These are phyloP conservation scores for Myiotriccus ornatus DNA, from an alignment of 2,797 vertebrate genomes.

Conservation along the genomic window DNA sequence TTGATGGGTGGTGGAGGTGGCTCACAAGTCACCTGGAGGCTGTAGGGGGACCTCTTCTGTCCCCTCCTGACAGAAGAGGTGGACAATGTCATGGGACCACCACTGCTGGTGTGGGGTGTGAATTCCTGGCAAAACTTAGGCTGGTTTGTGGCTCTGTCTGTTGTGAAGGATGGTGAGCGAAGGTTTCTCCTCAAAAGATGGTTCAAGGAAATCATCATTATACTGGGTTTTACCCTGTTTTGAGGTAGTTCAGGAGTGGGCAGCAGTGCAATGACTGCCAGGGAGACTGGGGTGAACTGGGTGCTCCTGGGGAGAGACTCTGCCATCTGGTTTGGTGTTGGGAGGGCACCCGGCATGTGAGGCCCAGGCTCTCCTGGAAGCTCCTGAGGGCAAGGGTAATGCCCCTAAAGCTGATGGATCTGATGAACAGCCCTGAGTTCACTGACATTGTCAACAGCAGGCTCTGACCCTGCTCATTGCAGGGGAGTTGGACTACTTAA, in stretches of 20 bases:
- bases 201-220: not conserved
- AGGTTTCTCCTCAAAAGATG: not conserved
- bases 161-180: fast-evolving
- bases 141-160: not conserved
- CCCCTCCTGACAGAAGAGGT: not conserved
- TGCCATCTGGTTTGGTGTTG: not conserved
- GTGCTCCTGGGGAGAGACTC: not conserved
- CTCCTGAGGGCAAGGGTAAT: not conserved
- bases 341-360: not conserved
- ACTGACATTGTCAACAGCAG: not conserved
- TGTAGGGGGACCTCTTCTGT: not conserved
- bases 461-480: not conserved
- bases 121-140: not conserved
- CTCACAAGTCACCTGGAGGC: not conserved
- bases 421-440: not conserved
- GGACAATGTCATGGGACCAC: not conserved
- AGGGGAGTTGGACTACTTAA: not conserved
- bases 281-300: not conserved
- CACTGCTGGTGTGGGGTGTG: not conserved
- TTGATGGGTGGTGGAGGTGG: fast-evolving
- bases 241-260: not conserved
- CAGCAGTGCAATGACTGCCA: not conserved
- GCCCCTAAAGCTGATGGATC: not conserved
- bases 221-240: not conserved
- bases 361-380: not conserved